Conservation (phyloP, 1,140 invertebrate species). For the Lepidurus couesii region DNA sequence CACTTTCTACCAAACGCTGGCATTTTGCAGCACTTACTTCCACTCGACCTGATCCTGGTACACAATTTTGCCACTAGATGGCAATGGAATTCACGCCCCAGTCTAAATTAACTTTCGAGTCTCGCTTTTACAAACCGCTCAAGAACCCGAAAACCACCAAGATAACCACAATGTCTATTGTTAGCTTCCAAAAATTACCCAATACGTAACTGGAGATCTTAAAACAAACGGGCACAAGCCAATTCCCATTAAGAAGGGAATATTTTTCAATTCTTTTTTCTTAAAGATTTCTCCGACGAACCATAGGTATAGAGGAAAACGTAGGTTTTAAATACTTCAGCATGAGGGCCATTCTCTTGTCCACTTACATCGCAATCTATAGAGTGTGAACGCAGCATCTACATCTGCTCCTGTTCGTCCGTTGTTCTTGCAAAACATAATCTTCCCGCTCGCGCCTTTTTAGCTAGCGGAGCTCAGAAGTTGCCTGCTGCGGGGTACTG, state of each 20-base stretch:
- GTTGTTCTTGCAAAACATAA: not conserved
- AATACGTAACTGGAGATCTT: too few relatives aligned
- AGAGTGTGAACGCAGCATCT: not conserved
- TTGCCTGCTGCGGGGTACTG: not conserved
- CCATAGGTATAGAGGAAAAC: not conserved
- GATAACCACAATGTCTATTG: too few relatives aligned
- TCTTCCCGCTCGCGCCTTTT: not conserved
- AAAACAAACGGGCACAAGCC: not conserved
- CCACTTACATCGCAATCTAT: not conserved
- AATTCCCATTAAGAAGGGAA: slow-evolving; percentile 27
- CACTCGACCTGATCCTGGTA: too few relatives aligned
- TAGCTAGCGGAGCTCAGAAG: not conserved
- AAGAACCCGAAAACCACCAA: not conserved
- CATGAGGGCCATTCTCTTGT: not conserved
- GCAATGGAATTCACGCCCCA: not conserved
- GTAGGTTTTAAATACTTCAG: not conserved
- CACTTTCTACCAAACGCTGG: not conserved
- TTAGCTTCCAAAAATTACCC: too few relatives aligned
- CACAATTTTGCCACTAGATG: too few relatives aligned
- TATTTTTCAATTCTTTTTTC: not conserved
- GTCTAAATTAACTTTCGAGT: not conserved
- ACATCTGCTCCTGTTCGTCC: slow-evolving; percentile 7
- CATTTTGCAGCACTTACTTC: too few relatives aligned
- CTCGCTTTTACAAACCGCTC: not conserved
- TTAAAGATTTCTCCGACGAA: too few relatives aligned